phyloP scores from a whole-genome alignment of 1,140 invertebrate species.

The Bradysia coprophila region DNA sequence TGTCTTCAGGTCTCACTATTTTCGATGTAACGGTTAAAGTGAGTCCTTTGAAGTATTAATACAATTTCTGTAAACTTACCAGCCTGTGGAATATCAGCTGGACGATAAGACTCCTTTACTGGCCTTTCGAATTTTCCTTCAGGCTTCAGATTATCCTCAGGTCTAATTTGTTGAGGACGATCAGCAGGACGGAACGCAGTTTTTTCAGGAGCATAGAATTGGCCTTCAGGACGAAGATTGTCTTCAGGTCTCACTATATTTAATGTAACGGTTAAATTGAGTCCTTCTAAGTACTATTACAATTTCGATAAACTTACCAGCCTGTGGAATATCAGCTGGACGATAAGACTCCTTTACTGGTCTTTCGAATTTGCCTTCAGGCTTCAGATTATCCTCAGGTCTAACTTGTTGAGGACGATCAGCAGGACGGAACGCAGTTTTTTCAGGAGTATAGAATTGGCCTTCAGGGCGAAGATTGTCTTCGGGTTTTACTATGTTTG shows the following conservation, averaged over 20 bases:
- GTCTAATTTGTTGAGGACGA: conserved; percentile 21
- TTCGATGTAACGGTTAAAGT: conserved; percentile 18
- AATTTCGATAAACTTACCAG: too few relatives aligned
- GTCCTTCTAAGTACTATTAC: too few relatives aligned
- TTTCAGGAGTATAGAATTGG: conserved; percentile 26
- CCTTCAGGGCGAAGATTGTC: conserved; percentile 40
- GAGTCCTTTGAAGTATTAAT: too few relatives aligned
- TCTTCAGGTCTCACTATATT: conserved; percentile 33
- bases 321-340: conserved; percentile 16
- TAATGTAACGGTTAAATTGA: too few relatives aligned
- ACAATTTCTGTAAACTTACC: conserved; percentile 24
- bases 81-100: conserved; percentile 25
- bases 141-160: conserved; percentile 30
- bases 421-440: conserved; percentile 10
- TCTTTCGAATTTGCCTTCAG: conserved; percentile 35
- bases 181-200: conserved; percentile 30
- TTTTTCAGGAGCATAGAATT: conserved; percentile 31
- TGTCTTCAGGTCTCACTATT: conserved; percentile 39
- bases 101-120: conserved; percentile 22
- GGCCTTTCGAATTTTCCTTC: conserved; percentile 37
- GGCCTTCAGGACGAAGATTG: conserved; percentile 34
- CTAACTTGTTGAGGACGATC: conserved; percentile 17
- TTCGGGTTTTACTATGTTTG: conserved; percentile 29
- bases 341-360: conserved; percentile 22
- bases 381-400: conserved; percentile 33